phyloP scores from a whole-genome alignment of 1,140 invertebrate species.

The Bombus sibiricus region DNA sequence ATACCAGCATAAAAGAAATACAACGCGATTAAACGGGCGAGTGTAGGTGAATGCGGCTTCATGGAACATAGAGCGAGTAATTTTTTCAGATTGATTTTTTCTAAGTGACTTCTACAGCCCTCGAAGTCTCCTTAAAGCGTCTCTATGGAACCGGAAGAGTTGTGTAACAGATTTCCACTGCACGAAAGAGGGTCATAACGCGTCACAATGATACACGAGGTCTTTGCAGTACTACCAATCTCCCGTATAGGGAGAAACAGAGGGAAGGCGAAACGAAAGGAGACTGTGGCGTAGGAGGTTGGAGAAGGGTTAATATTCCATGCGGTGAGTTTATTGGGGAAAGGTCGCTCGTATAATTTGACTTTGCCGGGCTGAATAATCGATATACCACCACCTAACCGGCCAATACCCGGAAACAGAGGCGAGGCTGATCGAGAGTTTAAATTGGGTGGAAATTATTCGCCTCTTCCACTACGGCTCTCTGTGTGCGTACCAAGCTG shows the following conservation, averaged over 20 bases:
- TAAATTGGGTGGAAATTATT: conserved; percentile 80
- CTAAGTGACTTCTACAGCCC: background rate
- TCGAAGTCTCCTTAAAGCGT: conserved; percentile 5
- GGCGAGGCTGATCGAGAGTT: conserved; percentile 73
- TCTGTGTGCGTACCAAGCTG: background rate
- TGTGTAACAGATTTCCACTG: conserved; percentile 45
- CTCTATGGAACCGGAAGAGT: conserved; percentile 18
- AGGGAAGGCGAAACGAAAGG: background rate
- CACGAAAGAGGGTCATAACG: conserved; percentile 46
- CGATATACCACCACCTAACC: conserved; percentile 65
- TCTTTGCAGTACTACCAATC: conserved; percentile 3
- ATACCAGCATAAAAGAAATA: background rate
- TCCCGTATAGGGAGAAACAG: background rate
- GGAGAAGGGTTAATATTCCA: conserved; percentile 55
- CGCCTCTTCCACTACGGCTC: conserved; percentile 37
- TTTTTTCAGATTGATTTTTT: conserved; percentile 25
- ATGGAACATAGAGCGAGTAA: background rate
- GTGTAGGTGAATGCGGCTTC: too few species aligned
- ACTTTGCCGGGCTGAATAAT: conserved; percentile 76
- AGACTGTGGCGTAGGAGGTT: background rate
- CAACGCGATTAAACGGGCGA: background rate
- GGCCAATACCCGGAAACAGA: conserved; percentile 73
- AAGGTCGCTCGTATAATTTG: conserved; percentile 76
- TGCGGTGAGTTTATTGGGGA: conserved; percentile 58
- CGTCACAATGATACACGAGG: conserved; percentile 49